These are phyloP conservation scores for Contarinia nasturtii DNA, from an alignment of 1,140 invertebrate genomes.

Conservation along the genomic window DNA sequence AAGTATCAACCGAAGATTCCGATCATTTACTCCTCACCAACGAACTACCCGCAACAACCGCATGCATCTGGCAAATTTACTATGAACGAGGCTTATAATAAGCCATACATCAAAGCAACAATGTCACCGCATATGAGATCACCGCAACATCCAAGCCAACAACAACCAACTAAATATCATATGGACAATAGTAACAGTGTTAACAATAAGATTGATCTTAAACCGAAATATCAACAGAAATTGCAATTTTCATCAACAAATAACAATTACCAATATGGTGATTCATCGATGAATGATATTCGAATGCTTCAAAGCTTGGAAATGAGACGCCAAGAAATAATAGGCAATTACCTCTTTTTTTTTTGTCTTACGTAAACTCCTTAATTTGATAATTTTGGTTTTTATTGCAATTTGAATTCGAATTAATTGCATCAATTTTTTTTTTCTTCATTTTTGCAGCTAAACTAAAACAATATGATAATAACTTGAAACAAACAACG, in stretches of 20 bases:
- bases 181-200: neutral
- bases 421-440: neutral
- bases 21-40: too few species aligned
- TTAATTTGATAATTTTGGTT: too few species aligned
- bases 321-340: neutral
- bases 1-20: too few species aligned
- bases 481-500: neutral
- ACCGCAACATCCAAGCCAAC: neutral
- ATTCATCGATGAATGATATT: neutral
- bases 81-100: too few species aligned
- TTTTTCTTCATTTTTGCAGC: neutral
- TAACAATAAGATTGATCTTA: neutral
- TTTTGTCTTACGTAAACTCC: too few species aligned
- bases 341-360: too few species aligned
- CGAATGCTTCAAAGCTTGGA: neutral
- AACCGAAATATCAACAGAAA: neutral
- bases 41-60: too few species aligned
- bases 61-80: too few species aligned
- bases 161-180: constrained; percentile 1
- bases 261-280: neutral
- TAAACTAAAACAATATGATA: too few species aligned
- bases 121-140: too few species aligned
- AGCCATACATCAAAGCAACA: too few species aligned
- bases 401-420: too few species aligned
- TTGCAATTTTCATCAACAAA: neutral